phyloP scores from a whole-genome alignment of 2,113 vertebrate species.

The Hyla sarda region DNA sequence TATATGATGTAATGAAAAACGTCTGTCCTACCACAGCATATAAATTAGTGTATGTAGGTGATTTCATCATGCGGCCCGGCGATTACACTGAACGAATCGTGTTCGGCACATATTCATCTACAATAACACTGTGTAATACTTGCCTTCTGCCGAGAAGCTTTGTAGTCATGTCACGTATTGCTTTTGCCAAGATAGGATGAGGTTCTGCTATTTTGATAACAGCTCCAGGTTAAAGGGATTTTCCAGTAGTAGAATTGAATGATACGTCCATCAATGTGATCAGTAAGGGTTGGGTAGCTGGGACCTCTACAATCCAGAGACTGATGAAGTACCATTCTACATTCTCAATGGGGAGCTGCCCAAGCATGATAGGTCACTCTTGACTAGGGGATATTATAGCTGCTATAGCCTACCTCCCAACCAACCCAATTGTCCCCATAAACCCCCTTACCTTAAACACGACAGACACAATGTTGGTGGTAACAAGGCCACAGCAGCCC shows the following conservation, averaged over 20 bases:
- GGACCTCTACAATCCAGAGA: no score
- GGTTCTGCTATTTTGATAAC: neutral
- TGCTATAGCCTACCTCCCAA: no score
- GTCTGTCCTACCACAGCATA: constrained; percentile 64
- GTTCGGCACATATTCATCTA: neutral
- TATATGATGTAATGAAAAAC: constrained; percentile 64
- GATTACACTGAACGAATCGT: constrained; percentile 20
- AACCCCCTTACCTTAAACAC: no score
- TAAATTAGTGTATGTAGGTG: constrained; percentile 66
- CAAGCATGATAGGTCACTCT: no score
- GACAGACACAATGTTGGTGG: no score
- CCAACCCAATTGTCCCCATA: no score
- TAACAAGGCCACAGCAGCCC: no score
- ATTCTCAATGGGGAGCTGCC: neutral
- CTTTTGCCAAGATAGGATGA: no score
- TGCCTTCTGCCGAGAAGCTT: neutral
- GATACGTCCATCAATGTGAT: neutral
- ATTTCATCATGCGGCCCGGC: constrained; percentile 55
- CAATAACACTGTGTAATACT: no score
- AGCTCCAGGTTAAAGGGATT: neutral
- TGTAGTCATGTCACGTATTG: neutral
- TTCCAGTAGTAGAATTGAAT: neutral
- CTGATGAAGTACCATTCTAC: neutral
- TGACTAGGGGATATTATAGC: no score
- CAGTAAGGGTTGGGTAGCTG: neutral